Base-by-base conservation (phyloP, 2,888 invertebrate species). In the Drosophila leonis region DNA sequence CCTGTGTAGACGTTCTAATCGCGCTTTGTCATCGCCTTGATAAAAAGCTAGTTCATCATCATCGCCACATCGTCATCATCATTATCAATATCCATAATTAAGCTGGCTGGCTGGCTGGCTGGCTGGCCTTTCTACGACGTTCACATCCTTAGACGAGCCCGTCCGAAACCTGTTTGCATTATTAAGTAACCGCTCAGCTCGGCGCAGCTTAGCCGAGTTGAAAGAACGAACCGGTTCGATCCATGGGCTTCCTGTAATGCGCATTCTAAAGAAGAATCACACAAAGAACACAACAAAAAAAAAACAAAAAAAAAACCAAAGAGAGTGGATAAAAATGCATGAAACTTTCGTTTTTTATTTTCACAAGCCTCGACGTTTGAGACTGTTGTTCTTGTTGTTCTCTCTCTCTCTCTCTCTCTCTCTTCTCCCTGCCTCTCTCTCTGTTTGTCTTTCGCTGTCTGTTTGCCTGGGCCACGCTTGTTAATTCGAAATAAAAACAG, bases 401-500 rank as follows among this genome's bases (percentile, higher is more conserved):
- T 9, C 33, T 10, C 15, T 18, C 18, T 18, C 7, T 35, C n/a
- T 15, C 12, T 13, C 13, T 35, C 24, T 31, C 29, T 31, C 15
- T 8, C 8, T 27, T 63, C 55, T 9, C 33, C 8, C 15, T 18
- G 15, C 15, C 7, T 35, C n/a, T 15, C 12, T 13, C 13, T 35
- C 24, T 31, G 20, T 31, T 13, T 8, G 4, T 27, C 60, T 29
- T 64, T 70, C 60, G 35, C 67, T 70, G 49, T 41, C 39, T 66
- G 79, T 42, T 66, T 74, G 82, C 67, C 66, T 64, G 82, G 71
- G 60, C 78, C 71, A 33, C 37, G 88, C 84, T 88, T 84, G 90
- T 88, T 88, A 88, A 87, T 83, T 90, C 88, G 83, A 85, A 88
- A 90, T 85, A 90, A 88, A 88, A 88, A 88, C 88, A 88, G 88